Evolutionary conservation across 2,797 vertebrate genomes (phyloP).

Genomic region (Leptoclinus maculatus): DNA sequence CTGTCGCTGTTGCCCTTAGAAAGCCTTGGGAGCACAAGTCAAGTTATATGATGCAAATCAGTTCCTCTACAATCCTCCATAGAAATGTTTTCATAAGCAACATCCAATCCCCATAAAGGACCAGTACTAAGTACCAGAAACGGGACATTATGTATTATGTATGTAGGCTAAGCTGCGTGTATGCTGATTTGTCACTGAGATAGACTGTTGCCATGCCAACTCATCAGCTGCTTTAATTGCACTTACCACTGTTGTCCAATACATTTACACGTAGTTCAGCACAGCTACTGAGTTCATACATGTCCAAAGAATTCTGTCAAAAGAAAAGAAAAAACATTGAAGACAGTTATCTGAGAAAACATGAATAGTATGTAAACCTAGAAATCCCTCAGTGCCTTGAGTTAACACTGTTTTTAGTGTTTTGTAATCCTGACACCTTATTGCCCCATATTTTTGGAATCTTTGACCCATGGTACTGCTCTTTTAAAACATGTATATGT

Average conservation of each 20-base stretch:
- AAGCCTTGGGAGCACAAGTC: not conserved
- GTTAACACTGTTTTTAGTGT: not conserved
- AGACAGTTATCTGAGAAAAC: not conserved
- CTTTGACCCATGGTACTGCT: not conserved
- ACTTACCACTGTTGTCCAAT: not conserved
- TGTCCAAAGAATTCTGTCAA: too few relatives aligned
- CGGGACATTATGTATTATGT: not conserved
- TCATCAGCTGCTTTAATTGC: not conserved
- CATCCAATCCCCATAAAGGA: not conserved
- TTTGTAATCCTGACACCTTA: not conserved
- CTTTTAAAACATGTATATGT: constrained; percentile 1
- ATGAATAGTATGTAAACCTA: not conserved
- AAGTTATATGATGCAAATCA: not conserved
- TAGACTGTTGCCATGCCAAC: not conserved
- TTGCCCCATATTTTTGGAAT: not conserved
- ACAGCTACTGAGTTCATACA: too few relatives aligned
- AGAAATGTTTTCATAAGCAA: not conserved
- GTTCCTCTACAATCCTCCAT: not conserved
- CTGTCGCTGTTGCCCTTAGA: constrained; percentile 8
- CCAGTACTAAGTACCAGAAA: not conserved
- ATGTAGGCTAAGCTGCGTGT: not conserved
- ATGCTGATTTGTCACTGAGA: not conserved
- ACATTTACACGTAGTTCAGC: not conserved
- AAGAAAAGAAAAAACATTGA: not conserved
- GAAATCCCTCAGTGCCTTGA: not conserved